Base-by-base conservation (phyloP, 64 coral and sea anemone genomes). In the Montipora capricornis region DNA sequence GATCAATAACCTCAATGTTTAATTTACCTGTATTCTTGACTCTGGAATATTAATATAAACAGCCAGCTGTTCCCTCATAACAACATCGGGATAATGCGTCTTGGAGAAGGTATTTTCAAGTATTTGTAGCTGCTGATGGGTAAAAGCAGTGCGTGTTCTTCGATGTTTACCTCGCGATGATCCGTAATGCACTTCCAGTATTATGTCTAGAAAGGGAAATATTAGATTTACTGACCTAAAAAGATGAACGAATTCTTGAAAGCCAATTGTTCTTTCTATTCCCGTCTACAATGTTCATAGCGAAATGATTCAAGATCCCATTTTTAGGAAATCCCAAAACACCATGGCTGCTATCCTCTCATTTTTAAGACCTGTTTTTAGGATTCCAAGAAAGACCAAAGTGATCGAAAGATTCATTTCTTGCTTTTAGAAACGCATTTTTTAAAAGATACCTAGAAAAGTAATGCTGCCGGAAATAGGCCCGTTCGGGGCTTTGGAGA, bases 11-110 rank as follows among this genome's bases (percentile, higher is more conserved):
- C 7, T 45, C 62, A 4, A 64, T 64, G 19, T 59, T 83, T 29
- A 29, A 29, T 29, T 29, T 69, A 94, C 95, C 74, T 97, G 95
- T 64, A 97, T 97, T 87, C 95, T 91, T 44, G 92, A 93, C 70
- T 97, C 95, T 37, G 92, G 81, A 55, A 97, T 93, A 69, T 92
- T 90, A 16, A 93, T 97, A 59, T 91, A 97, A 58, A 89, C 95
- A 5, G 96, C 89, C 14, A 97, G 80, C 68, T 93, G 82, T 61
- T 97, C 96, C 69, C 96, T 88, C 96, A 97, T 97, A 2, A 97
- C 84, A 20, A 97, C 89, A 73, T 97, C 96, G 44, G 96, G 96
- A 68, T 97, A 97, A 81, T 97, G 96, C 8, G 96, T 97, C 89
- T 94, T 95, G 24, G 77, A 68, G 80, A 97, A 97, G 8, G 90